Conservation (phyloP, 2,797 vertebrate genomes). For the Paratrypauchen microcephalus region DNA sequence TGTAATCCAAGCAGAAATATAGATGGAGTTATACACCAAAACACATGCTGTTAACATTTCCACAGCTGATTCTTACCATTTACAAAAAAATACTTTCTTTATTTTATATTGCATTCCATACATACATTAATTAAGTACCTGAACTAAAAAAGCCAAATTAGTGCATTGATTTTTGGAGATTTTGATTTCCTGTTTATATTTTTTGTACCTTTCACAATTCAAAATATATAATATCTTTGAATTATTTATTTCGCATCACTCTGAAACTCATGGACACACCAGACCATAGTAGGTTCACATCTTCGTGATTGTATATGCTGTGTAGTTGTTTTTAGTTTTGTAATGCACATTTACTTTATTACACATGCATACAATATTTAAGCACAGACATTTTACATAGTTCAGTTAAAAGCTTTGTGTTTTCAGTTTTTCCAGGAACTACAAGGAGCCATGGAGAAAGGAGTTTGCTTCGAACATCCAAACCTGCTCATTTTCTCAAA, state of each 20-base stretch:
- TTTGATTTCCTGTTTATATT: neutral
- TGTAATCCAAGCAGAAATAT: conserved; percentile 3
- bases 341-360: neutral
- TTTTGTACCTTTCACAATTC: neutral
- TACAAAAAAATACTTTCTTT: neutral
- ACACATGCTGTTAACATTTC: neutral
- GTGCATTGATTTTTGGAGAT: too few species aligned
- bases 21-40: neutral
- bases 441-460: conserved; percentile 11
- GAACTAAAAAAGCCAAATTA: too few species aligned
- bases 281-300: too few species aligned
- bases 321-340: neutral
- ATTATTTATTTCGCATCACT: neutral
- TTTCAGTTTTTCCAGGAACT: conserved; percentile 33
- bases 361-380: neutral
- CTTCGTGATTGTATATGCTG: neutral
- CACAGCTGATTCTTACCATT: neutral
- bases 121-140: too few species aligned
- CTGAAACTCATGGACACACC: neutral
- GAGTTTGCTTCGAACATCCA: conserved; percentile 46
- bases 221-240: too few species aligned
- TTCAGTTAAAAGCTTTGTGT: conserved; percentile 17
- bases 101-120: neutral
- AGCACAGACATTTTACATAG: neutral
- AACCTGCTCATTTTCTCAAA: conserved; percentile 56